Percentiles rank a stretch among this genome's conserved stretches.
phyloP scores from a whole-genome alignment of 2,888 invertebrate genomes.

The Nematopogon swammerdamellus region DNA sequence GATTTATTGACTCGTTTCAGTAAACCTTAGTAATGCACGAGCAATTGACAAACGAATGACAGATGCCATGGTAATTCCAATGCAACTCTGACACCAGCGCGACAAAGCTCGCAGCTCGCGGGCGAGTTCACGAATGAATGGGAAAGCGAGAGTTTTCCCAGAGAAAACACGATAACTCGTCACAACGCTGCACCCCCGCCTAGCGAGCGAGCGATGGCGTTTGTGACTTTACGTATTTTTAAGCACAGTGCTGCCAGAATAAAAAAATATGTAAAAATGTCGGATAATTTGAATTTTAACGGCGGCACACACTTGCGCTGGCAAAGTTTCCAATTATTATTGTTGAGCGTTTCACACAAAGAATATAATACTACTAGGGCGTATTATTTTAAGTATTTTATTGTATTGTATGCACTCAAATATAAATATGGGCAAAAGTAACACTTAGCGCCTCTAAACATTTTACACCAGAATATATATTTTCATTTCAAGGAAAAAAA shows the following conservation, averaged over 20 bases:
- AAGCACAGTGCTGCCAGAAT: not conserved
- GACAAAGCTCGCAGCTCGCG: not conserved
- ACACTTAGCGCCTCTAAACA: no score
- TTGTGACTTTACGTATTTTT: not conserved
- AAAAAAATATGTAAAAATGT: no score
- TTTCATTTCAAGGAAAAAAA: no score
- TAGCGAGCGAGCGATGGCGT: not conserved
- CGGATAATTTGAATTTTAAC: no score
- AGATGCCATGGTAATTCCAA: not conserved
- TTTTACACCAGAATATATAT: no score
- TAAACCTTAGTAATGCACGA: not conserved
- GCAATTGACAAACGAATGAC: not conserved
- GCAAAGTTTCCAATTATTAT: no score
- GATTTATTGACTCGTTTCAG: not conserved
- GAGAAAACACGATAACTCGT: not conserved
- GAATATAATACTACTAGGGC: no score
- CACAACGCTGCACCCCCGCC: not conserved
- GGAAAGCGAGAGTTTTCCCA: not conserved
- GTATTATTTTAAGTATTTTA: no score
- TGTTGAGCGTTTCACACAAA: no score
- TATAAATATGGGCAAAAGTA: no score
- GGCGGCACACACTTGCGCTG: no score
- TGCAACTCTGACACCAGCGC: not conserved
- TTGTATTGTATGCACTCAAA: no score
- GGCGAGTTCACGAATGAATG: not conserved